These are phyloP conservation scores for Miltochrista miniata DNA, from an alignment of 2,888 invertebrate genomes.

Conservation along the genomic window DNA sequence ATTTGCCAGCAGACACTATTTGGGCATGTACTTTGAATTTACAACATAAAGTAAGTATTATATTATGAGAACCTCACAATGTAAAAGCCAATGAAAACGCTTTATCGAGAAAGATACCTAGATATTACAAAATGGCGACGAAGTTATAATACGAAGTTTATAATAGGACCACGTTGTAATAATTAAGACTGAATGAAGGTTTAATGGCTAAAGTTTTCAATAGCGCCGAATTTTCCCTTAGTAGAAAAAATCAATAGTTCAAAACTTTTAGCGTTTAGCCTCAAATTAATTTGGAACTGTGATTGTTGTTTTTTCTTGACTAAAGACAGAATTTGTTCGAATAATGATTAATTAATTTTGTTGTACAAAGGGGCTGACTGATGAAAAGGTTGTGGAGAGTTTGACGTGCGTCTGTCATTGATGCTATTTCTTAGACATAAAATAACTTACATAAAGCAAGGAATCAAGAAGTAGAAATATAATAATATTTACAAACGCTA, in stretches of 20 bases:
- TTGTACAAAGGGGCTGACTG: too few species aligned
- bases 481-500: too few species aligned
- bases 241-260: background rate
- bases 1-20: background rate
- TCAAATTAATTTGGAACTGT: background rate
- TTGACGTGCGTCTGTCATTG: too few species aligned
- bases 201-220: constrained; percentile 22
- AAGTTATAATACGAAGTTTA: constrained; percentile 10
- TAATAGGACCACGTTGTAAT: too few species aligned
- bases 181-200: constrained; percentile 19
- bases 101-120: constrained; percentile 17
- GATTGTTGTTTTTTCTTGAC: background rate
- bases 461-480: too few species aligned
- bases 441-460: too few species aligned
- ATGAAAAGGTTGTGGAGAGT: too few species aligned
- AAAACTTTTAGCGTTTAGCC: background rate
- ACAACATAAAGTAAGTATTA: too few species aligned
- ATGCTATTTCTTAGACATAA: too few species aligned
- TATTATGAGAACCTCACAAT: background rate
- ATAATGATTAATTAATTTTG: too few species aligned
- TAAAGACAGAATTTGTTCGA: too few species aligned
- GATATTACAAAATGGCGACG: constrained; percentile 7
- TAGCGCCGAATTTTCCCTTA: constrained; percentile 6
- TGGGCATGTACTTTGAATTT: too few species aligned
- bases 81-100: constrained; percentile 11